phyloP scores from a whole-genome alignment of 2,797 vertebrate genomes.

The Craterocephalus amniculus region DNA sequence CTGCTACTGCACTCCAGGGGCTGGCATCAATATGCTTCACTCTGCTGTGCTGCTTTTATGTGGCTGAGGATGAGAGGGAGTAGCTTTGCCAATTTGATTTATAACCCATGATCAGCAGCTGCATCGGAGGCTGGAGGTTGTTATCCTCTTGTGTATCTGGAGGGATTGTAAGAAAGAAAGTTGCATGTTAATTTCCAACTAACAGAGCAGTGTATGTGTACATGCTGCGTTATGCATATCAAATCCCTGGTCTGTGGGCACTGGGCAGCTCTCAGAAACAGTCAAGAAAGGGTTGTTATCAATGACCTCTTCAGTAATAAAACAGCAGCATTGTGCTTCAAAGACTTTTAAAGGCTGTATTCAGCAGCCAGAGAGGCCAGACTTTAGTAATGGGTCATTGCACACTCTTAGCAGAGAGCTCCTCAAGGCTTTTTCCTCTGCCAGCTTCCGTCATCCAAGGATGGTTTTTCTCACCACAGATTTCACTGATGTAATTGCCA shows the following conservation, averaged over 20 bases:
- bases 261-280: conserved; percentile 37
- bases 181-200: conserved; percentile 17
- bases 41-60: conserved; percentile 56
- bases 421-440: conserved; percentile 50
- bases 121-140: conserved; percentile 53
- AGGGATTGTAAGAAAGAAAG: conserved; percentile 41
- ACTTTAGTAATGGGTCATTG: conserved; percentile 74
- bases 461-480: conserved; percentile 43
- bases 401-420: conserved; percentile 63
- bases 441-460: conserved; percentile 45
- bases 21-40: conserved; percentile 63
- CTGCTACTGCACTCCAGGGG: conserved; percentile 51
- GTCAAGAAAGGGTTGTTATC: conserved; percentile 64
- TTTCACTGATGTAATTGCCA: conserved; percentile 60
- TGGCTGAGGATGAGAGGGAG: conserved; percentile 42
- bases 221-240: conserved; percentile 26
- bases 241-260: conserved; percentile 16
- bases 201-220: conserved; percentile 2
- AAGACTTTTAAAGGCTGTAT: conserved; percentile 51
- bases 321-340: conserved; percentile 47
- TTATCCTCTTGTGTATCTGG: conserved; percentile 51
- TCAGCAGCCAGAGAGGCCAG: conserved; percentile 58
- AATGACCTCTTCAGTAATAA: conserved; percentile 69
- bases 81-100: conserved; percentile 68
- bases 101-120: conserved; percentile 68